Evolutionary conservation across 2,888 invertebrate genomes (phyloP).

Genomic region (Phyllotreta cruciferae): DNA sequence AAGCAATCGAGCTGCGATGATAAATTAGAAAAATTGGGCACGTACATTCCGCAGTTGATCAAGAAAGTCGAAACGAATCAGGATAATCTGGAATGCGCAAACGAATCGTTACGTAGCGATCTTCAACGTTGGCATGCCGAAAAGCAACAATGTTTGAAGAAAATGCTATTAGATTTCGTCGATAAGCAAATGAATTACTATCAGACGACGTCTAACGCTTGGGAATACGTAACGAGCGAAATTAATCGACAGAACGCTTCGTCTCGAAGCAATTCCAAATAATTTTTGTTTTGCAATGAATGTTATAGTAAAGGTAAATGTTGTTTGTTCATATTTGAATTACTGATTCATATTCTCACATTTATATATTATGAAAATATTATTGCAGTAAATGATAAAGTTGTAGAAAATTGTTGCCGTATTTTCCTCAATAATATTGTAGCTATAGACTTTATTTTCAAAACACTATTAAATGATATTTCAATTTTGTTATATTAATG

Average conservation of each 20-base stretch:
- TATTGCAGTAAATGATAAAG: too few species aligned
- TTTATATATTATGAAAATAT: too few species aligned
- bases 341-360: too few species aligned
- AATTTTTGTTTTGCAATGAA: background rate
- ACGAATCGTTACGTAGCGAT: conserved; percentile 72
- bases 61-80: conserved; percentile 64
- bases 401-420: too few species aligned
- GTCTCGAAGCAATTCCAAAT: conserved; percentile 31
- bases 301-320: background rate
- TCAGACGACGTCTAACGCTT: conserved; percentile 66
- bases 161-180: conserved; percentile 68
- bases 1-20: conserved; percentile 68
- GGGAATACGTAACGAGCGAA: conserved; percentile 61
- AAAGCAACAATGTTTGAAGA: conserved; percentile 69
- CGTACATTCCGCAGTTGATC: conserved; percentile 62
- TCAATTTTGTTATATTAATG: too few species aligned
- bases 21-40: conserved; percentile 62
- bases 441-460: too few species aligned
- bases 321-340: background rate
- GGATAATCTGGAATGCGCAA: conserved; percentile 72
- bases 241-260: conserved; percentile 36
- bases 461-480: too few species aligned
- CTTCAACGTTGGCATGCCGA: conserved; percentile 72
- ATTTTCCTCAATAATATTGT: too few species aligned
- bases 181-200: conserved; percentile 72